A percentile compares a stretch with the other conserved stretches of the same genome.
phyloP scores from a whole-genome alignment of 2,888 invertebrate species.

The Limnephilus rhombicus region DNA sequence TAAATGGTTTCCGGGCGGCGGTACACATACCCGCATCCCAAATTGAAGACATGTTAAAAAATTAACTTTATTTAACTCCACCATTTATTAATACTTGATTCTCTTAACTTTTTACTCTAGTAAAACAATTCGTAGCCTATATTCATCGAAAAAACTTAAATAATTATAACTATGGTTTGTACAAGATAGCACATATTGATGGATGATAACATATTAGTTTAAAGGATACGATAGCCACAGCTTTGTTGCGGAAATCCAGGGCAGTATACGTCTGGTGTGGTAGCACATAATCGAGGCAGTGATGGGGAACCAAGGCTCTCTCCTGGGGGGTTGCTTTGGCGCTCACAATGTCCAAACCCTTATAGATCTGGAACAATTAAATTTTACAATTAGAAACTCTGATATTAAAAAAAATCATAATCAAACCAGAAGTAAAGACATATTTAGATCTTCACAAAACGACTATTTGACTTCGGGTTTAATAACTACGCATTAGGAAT shows the following conservation, averaged over 20 bases:
- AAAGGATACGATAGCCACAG: slow-evolving; percentile 85
- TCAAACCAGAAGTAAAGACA: neutral
- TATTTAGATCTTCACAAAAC: neutral
- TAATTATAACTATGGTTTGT: too few relatives aligned
- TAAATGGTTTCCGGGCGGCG: too few relatives aligned
- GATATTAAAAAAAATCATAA: neutral
- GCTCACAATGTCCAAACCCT: slow-evolving; percentile 93
- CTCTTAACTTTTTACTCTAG: too few relatives aligned
- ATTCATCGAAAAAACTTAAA: too few relatives aligned
- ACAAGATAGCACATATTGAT: too few relatives aligned
- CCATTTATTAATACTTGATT: too few relatives aligned
- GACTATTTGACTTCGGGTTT: neutral
- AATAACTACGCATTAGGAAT: neutral
- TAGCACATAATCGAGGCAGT: slow-evolving; percentile 91
- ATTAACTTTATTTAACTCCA: too few relatives aligned
- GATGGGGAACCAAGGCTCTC: slow-evolving; percentile 86
- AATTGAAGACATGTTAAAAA: too few relatives aligned
- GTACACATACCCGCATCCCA: too few relatives aligned
- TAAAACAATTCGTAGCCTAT: too few relatives aligned
- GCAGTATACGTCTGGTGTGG: slow-evolving; percentile 90
- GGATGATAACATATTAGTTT: neutral
- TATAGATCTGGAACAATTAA: slow-evolving; percentile 87
- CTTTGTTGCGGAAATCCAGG: slow-evolving; percentile 88
- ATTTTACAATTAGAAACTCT: neutral
- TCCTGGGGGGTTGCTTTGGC: slow-evolving; percentile 94